Conservation (phyloP, 1,140 invertebrate genomes). For the Kradibia gibbosae region DNA sequence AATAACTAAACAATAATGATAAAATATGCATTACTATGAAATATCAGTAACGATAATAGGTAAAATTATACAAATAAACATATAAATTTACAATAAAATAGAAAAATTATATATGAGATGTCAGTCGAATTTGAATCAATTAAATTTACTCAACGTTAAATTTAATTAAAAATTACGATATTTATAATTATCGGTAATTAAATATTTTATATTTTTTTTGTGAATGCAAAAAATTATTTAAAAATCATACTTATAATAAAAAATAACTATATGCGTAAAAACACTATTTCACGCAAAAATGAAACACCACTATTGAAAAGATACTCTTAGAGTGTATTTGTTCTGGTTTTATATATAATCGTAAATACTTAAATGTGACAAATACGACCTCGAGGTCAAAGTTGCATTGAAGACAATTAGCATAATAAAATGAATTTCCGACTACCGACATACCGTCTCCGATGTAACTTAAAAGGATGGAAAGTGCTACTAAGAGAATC, state of each 20-base stretch:
- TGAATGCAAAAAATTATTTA: no score
- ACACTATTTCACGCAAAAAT: no score
- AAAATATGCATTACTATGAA: background rate
- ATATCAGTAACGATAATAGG: background rate
- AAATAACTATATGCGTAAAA: no score
- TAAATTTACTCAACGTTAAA: no score
- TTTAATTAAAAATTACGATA: no score
- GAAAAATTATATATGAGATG: background rate
- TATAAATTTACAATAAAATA: background rate
- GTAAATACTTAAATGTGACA: background rate
- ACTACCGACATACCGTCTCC: background rate
- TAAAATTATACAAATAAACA: no score
- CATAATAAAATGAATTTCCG: background rate
- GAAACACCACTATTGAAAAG: no score
- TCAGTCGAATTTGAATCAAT: no score
- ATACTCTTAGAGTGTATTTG: no score
- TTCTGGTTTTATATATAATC: background rate
- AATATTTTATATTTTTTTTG: no score
- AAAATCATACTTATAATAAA: no score
- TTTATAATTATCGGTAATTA: no score
- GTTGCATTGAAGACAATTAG: background rate
- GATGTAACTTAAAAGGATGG: background rate
- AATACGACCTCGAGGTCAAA: background rate
- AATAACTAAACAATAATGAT: background rate
- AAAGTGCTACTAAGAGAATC: background rate